Evolutionary conservation across 2,797 vertebrate genomes (phyloP).

Genomic region (Anniella stebbinsi): DNA sequence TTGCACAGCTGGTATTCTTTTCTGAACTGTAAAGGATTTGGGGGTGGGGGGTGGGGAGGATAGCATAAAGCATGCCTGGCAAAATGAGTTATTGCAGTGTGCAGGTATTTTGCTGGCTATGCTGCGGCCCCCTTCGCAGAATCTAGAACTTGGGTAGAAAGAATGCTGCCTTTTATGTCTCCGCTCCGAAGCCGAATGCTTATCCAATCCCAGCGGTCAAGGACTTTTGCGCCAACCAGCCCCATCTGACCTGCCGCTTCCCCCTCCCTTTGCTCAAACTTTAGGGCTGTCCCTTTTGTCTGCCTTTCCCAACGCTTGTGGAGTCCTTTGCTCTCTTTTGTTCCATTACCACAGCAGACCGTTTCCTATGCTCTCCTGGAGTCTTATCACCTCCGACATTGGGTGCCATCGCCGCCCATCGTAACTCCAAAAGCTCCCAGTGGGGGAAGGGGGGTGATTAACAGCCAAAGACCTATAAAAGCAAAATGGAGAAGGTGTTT

Average conservation of each 20-base stretch:
- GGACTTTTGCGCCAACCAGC: neutral
- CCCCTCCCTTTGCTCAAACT: slow-evolving; percentile 33
- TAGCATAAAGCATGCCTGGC: neutral
- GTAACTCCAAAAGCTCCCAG: slow-evolving; percentile 25
- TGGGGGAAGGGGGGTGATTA: slow-evolving; percentile 42
- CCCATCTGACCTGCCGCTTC: neutral
- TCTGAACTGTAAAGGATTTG: neutral
- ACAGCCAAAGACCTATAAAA: neutral
- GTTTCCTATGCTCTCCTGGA: slow-evolving; percentile 67
- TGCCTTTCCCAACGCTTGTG: slow-evolving; percentile 63
- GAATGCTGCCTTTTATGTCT: slow-evolving; percentile 27
- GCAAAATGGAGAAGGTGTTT: slow-evolving; percentile 24
- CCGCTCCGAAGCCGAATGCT: slow-evolving; percentile 8
- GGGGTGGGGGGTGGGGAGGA: too few relatives aligned
- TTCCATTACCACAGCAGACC: slow-evolving; percentile 68
- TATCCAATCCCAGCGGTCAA: neutral
- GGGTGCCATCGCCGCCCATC: slow-evolving; percentile 60
- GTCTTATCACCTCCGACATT: slow-evolving; percentile 44
- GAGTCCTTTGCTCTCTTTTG: slow-evolving; percentile 72
- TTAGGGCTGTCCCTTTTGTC: slow-evolving; percentile 25
- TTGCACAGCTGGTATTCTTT: neutral
- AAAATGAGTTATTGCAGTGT: neutral
- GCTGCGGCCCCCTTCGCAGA: too few relatives aligned
- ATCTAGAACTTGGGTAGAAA: neutral
- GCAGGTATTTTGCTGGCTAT: too few relatives aligned